phyloP scores from a whole-genome alignment of 2,888 invertebrate genomes.

The Eilema sororculum region DNA sequence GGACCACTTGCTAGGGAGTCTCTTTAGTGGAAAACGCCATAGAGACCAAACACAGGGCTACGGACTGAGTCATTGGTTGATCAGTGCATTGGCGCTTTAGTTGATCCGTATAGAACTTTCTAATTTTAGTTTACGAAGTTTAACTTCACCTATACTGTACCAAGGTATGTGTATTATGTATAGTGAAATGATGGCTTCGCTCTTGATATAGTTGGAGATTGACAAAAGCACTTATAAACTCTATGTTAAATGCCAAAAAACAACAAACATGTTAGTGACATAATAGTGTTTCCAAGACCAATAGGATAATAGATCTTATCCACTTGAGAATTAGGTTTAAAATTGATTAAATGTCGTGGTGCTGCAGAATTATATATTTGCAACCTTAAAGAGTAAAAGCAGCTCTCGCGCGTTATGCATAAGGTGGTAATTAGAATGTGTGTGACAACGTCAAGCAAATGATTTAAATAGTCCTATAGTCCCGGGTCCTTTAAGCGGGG shows the following conservation, averaged over 20 bases:
- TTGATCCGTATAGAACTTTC: too few relatives aligned
- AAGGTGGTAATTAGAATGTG: not conserved
- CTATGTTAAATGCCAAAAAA: not conserved
- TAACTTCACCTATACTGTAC: too few relatives aligned
- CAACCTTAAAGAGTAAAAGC: not conserved
- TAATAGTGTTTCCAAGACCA: not conserved
- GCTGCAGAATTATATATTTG: not conserved
- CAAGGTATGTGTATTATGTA: too few relatives aligned
- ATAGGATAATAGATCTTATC: not conserved
- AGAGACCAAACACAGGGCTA: too few relatives aligned
- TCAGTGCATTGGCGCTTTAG: too few relatives aligned
- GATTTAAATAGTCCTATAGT: too few relatives aligned
- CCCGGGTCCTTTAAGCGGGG: too few relatives aligned
- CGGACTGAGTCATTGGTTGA: too few relatives aligned
- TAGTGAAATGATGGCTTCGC: not conserved
- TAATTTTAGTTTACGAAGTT: too few relatives aligned
- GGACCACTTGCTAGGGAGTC: too few relatives aligned
- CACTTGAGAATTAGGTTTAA: not conserved
- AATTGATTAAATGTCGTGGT: not conserved
- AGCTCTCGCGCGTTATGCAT: not conserved
- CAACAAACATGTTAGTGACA: not conserved
- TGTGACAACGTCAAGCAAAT: not conserved
- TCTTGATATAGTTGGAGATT: not conserved
- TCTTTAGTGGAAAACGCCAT: too few relatives aligned
- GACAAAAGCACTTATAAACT: not conserved